Base-by-base conservation (phyloP, 2,113 vertebrate species). In the Campylomormyrus numenius region DNA sequence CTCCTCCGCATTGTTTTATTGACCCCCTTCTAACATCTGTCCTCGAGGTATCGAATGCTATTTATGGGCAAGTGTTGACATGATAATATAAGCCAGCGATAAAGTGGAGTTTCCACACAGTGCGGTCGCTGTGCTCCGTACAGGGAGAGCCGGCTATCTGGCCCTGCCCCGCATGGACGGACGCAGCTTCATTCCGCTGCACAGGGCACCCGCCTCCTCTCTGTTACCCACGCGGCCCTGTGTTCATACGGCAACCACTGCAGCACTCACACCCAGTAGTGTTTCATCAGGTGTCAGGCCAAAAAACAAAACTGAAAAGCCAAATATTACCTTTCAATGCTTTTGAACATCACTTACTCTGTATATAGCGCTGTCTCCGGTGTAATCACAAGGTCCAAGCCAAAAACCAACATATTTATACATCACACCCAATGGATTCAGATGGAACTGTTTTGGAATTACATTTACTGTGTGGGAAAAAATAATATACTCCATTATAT, bases 21-120 rank as follows among this genome's bases (percentile, higher is more conserved):
- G 95, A 96, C 94, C 94, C 92, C 92, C 93, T 93, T 91, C 93
- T 92, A 91, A 93, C 49, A 88, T 92, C 90, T 88, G 45, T 94
- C 93, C 93, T 93, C 91, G 89, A 94, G 94, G 94, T 95, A 95
- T 95, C 94, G 94, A 96, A 95, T 94, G 94, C 93, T 95, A 92
- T 95, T 96, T 94, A 94, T 94, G 93, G 84, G 27, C 93, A 92
- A 7, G 95, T 94, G 95, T 94, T 96, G 95, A 96, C 96, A 96
- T 95, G 93, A 94, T 95, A 96, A 96, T 95, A 94, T 95, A 95
- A 95, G 93, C 94, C 94, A 93, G 90, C 90, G 90, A 86, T 35
- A 85, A 91, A 92, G 93, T 89, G 92, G 3, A 24, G 39, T 85
- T 85, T 85, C 91, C 91, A 92, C 90, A 90, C 92, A 88, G 92